Conservation (phyloP, 2,113 vertebrate species). For the Apaloderma vittatum region DNA sequence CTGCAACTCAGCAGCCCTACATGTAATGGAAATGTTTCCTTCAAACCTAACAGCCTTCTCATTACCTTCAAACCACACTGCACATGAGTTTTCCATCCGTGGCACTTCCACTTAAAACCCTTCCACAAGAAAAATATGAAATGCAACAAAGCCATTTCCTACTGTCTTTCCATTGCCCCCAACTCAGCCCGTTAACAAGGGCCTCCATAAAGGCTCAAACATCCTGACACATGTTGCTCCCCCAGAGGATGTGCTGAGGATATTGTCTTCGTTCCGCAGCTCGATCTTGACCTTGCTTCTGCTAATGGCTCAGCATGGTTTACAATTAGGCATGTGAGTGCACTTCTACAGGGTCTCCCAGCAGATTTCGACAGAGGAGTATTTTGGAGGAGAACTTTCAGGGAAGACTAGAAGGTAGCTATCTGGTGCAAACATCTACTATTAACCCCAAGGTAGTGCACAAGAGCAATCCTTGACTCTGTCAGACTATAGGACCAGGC, state of each 20-base stretch:
- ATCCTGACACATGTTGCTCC: no score
- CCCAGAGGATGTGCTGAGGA: not conserved
- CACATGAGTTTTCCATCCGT: rapidly evolving
- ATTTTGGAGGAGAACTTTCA: not conserved
- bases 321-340: not conserved
- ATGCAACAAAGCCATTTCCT: not conserved
- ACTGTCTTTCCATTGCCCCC: no score
- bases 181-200: not conserved
- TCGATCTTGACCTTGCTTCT: no score
- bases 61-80: not conserved
- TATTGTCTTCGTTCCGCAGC: no score
- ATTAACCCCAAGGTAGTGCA: rapidly evolving
- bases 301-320: not conserved
- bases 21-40: not conserved
- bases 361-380: no score
- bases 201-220: not conserved
- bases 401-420: rapidly evolving
- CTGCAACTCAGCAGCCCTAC: not conserved
- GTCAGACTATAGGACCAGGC: not conserved
- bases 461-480: no score
- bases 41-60: not conserved
- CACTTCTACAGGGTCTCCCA: not conserved
- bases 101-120: not conserved
- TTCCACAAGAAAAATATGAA: not conserved
- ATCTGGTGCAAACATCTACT: not conserved